Conservation (phyloP, 2,888 invertebrate genomes). For the Dasypolia templi region DNA sequence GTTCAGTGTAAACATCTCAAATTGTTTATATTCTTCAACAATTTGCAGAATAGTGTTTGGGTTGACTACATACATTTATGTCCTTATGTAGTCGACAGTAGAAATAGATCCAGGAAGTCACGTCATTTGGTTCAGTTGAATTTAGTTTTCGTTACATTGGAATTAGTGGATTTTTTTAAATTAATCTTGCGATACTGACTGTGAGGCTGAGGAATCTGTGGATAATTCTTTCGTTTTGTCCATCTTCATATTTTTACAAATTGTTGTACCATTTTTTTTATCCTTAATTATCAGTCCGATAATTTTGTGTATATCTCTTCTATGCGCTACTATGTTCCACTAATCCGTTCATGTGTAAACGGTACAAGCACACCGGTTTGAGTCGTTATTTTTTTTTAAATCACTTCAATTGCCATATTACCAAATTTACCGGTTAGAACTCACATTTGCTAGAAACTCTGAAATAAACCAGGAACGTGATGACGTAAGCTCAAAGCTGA, state of each 20-base stretch:
- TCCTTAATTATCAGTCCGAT: too few species aligned
- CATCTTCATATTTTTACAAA: background rate
- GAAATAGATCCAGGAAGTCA: too few species aligned
- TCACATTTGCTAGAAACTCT: conserved; percentile 48
- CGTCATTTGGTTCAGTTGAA: background rate
- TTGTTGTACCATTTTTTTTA: background rate
- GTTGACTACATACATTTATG: too few species aligned
- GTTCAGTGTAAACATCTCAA: background rate
- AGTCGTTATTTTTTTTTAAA: conserved; percentile 44
- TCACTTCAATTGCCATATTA: conserved; percentile 50
- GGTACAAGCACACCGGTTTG: conserved; percentile 25
- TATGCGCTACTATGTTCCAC: conserved; percentile 2
- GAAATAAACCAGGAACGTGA: conserved; percentile 38
- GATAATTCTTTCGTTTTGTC: background rate
- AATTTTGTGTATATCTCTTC: background rate
- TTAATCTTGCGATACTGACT: background rate
- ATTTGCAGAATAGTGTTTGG: too few species aligned
- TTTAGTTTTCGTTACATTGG: background rate
- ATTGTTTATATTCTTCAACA: too few species aligned
- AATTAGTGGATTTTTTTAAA: background rate
- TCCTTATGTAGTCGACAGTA: too few species aligned
- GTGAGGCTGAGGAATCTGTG: background rate
- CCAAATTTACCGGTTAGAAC: conserved; percentile 50
- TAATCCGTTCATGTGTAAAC: conserved; percentile 26
- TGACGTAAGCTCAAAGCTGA: conserved; percentile 45